phyloP scores from a whole-genome alignment of 2,797 vertebrate species.

The Huso huso region DNA sequence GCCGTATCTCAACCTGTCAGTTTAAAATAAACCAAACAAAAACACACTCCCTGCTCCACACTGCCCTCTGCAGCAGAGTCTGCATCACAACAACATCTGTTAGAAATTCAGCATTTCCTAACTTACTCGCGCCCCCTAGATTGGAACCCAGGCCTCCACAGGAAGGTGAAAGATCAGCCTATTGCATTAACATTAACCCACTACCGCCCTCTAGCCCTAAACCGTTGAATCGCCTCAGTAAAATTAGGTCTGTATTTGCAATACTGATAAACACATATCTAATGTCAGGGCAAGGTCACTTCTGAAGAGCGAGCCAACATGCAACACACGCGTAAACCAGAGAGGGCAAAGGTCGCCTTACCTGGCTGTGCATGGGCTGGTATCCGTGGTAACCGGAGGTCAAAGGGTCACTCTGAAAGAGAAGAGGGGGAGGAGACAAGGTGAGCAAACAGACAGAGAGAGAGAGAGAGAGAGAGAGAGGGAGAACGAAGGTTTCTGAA shows the following conservation, averaged over 20 bases:
- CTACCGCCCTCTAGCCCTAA: slow-evolving; percentile 53
- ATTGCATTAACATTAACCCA: slow-evolving; percentile 57
- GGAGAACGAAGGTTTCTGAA: no score
- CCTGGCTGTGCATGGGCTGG: slow-evolving; percentile 78
- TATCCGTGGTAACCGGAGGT: slow-evolving; percentile 88
- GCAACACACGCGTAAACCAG: slow-evolving; percentile 15
- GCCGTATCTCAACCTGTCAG: no score
- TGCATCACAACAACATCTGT: no score
- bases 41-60: no score
- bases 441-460: slow-evolving; percentile 6
- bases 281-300: no score
- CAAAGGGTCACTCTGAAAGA: slow-evolving; percentile 82
- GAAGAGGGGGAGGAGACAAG: slow-evolving; percentile 30
- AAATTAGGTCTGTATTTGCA: slow-evolving; percentile 8
- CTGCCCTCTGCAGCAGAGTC: no score
- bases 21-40: no score
- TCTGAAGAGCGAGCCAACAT: slow-evolving; percentile 34
- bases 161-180: slow-evolving; percentile 41
- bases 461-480: no score
- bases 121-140: no score
- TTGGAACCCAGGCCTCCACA: slow-evolving; percentile 2
- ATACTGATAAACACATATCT: not conserved
- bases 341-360: slow-evolving; percentile 50
- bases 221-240: slow-evolving; percentile 37
- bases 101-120: no score